phyloP scores from a whole-genome alignment of 2,888 invertebrate genomes.

The Syritta pipiens region DNA sequence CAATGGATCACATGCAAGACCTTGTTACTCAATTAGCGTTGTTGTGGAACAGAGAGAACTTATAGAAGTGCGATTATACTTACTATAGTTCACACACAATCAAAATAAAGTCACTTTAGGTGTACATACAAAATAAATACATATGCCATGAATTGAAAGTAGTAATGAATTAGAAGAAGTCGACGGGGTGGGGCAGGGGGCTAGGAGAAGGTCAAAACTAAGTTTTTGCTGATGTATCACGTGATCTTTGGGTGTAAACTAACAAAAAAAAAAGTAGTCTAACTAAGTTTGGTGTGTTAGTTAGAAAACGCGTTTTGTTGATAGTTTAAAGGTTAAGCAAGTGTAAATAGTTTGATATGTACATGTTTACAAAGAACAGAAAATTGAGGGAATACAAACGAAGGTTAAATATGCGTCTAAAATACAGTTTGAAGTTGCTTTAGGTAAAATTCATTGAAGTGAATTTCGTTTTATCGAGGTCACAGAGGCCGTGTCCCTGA shows the following conservation, averaged over 20 bases:
- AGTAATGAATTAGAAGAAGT: neutral
- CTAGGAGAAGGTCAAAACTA: constrained; percentile 10
- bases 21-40: constrained; percentile 29
- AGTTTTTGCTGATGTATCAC: constrained; percentile 10
- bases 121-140: neutral
- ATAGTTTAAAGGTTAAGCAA: too few species aligned
- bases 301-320: too few species aligned
- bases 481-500: too few species aligned
- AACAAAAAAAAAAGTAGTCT: neutral
- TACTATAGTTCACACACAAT: neutral
- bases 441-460: too few species aligned
- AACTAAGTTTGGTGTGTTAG: neutral
- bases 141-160: neutral
- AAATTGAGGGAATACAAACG: too few species aligned
- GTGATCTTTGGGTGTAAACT: constrained; percentile 19
- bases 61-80: neutral
- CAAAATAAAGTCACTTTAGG: neutral
- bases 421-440: too few species aligned
- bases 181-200: neutral
- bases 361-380: too few species aligned
- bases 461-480: too few species aligned
- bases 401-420: too few species aligned
- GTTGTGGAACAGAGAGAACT: neutral
- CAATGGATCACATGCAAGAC: constrained; percentile 26
- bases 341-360: too few species aligned